Conservation (phyloP, 2,888 invertebrate genomes). For the Bellardia bayeri region DNA sequence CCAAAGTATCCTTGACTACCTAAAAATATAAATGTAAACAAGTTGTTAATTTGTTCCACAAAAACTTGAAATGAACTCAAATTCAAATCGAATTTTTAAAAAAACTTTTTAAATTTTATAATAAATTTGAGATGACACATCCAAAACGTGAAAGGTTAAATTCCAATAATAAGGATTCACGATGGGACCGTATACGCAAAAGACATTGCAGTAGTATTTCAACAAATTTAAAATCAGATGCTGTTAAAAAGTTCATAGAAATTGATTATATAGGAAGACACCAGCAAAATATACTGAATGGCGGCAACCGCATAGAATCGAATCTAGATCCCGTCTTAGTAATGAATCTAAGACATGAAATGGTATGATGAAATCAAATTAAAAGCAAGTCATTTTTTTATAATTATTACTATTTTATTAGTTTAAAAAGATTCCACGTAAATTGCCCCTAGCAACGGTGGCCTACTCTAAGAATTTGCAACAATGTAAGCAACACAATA, state of each 20-base stretch:
- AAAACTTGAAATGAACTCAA: slow-evolving; percentile 4
- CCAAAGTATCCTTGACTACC: slow-evolving; percentile 59
- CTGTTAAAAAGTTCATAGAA: slow-evolving; percentile 82
- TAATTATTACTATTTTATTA: slow-evolving; percentile 54
- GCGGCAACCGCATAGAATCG: slow-evolving; percentile 73
- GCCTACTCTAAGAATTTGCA: slow-evolving; percentile 78
- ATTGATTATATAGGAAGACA: slow-evolving; percentile 81
- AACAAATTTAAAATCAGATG: slow-evolving; percentile 78
- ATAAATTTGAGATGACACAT: slow-evolving; percentile 60
- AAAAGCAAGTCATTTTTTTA: not conserved
- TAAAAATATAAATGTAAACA: slow-evolving; percentile 29
- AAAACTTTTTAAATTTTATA: slow-evolving; percentile 2
- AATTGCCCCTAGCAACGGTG: slow-evolving; percentile 79
- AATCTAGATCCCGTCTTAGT: slow-evolving; percentile 81
- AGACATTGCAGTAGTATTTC: slow-evolving; percentile 75
- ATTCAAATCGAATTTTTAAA: slow-evolving; percentile 6
- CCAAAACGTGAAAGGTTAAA: slow-evolving; percentile 74
- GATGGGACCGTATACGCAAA: slow-evolving; percentile 84
- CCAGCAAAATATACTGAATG: slow-evolving; percentile 79
- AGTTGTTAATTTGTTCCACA: slow-evolving; percentile 22
- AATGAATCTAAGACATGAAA: slow-evolving; percentile 83
- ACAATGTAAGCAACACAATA: slow-evolving; percentile 81
- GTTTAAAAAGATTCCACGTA: slow-evolving; percentile 79
- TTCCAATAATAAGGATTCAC: slow-evolving; percentile 79
- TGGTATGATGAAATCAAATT: slow-evolving; percentile 76